A percentile compares a stretch with the other conserved stretches of the same genome.
Evolutionary conservation across 2,113 vertebrate species (phyloP).

Genomic region (Anoplopoma fimbria): DNA sequence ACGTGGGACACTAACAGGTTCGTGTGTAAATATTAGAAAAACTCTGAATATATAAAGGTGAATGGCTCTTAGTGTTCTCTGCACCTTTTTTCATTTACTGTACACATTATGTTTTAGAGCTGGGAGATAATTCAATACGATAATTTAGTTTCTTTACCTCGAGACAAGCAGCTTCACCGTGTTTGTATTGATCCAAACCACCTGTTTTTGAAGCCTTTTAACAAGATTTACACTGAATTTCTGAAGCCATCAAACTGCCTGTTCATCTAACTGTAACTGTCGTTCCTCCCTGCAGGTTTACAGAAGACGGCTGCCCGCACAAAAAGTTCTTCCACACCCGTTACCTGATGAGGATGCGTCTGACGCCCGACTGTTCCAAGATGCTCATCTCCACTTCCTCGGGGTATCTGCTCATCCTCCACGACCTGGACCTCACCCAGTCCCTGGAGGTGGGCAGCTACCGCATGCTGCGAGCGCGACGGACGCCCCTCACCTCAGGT

Average conservation of each 20-base stretch:
- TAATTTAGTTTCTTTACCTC: not conserved
- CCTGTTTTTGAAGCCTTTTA: not conserved
- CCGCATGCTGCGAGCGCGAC: slow-evolving; percentile 93
- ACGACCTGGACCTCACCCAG: slow-evolving; percentile 97
- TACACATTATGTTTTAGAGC: too few species aligned
- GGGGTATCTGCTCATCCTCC: slow-evolving; percentile 97
- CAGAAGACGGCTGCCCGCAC: slow-evolving; percentile 97
- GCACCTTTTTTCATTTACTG: too few species aligned
- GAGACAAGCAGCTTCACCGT: not conserved
- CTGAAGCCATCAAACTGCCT: not conserved
- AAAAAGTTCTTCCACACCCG: slow-evolving; percentile 99
- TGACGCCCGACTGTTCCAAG: slow-evolving; percentile 98
- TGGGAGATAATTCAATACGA: too few species aligned
- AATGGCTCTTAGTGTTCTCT: too few species aligned
- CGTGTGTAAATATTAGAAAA: not conserved
- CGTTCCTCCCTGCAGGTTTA: slow-evolving; percentile 85
- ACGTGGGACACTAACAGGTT: slow-evolving; percentile 99
- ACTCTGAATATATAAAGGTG: too few species aligned
- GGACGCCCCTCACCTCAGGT: slow-evolving; percentile 93
- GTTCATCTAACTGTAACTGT: not conserved
- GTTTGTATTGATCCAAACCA: not conserved
- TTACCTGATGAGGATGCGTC: slow-evolving; percentile 98
- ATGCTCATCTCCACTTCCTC: slow-evolving; percentile 99
- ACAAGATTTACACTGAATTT: not conserved
- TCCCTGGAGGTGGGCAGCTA: slow-evolving; percentile 98